Conservation (phyloP, 2,797 vertebrate genomes). For the Glyptemys insculpta region DNA sequence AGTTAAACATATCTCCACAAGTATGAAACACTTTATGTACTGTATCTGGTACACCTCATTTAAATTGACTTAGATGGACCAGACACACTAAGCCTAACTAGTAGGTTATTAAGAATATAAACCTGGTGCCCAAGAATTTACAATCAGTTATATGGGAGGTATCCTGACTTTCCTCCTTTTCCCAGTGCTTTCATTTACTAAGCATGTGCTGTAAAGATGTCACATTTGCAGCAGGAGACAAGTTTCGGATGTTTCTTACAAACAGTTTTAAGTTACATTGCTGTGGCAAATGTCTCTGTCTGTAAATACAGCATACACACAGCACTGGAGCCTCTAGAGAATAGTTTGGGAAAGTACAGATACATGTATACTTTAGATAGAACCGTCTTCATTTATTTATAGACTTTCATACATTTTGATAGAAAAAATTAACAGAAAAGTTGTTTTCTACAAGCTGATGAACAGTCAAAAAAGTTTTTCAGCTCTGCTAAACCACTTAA, state of each 20-base stretch:
- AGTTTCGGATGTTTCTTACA: slow-evolving; percentile 79
- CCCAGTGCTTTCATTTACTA: slow-evolving; percentile 79
- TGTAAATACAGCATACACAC: neutral
- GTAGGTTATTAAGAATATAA: slow-evolving; percentile 87
- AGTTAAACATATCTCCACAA: slow-evolving; percentile 84
- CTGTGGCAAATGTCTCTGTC: slow-evolving; percentile 57
- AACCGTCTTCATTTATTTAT: rapidly evolving
- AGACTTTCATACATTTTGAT: neutral
- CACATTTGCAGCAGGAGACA: slow-evolving; percentile 82
- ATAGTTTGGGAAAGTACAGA: neutral
- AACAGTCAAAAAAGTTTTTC: slow-evolving; percentile 16
- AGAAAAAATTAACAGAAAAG: slow-evolving; percentile 18
- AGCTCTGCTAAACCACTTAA: slow-evolving; percentile 50
- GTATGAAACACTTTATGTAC: slow-evolving; percentile 87
- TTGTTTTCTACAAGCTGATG: slow-evolving; percentile 12
- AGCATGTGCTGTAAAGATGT: slow-evolving; percentile 87
- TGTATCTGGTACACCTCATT: slow-evolving; percentile 90
- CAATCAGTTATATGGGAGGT: slow-evolving; percentile 85
- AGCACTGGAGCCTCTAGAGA: neutral
- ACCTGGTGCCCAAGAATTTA: slow-evolving; percentile 88
- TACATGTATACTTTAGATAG: neutral
- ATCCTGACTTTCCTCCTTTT: slow-evolving; percentile 71
- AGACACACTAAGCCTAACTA: slow-evolving; percentile 79
- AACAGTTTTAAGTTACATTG: slow-evolving; percentile 72
- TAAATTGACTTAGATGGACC: slow-evolving; percentile 90